Evolutionary conservation across 2,888 invertebrate genomes (phyloP), one percentile per base, ranked within the genome.

Genomic region (Empis stercorea): DNA sequence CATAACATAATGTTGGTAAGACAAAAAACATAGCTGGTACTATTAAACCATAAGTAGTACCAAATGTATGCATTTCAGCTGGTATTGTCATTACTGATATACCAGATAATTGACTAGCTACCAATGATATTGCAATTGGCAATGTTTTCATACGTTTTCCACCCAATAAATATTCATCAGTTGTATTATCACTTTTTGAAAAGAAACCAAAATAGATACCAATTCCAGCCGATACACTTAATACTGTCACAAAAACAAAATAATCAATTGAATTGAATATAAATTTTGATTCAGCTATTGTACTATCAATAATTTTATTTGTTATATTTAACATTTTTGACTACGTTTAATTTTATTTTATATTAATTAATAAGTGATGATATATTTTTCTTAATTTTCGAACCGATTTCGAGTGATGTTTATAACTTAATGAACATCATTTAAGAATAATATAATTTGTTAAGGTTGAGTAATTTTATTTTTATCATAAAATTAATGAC

Each of bases 91-190:
- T 61, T 11, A 74, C 61, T 1, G 72, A 68, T 34, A 73, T 69
- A 30, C 72, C 73, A 2, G 72, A 72, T 55, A 73, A 61, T 50
- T 71, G 71, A 53, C 71, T 71, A 14, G 77, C 76, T 51, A 77
- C 66, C 3, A 78, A 63, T 0, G 76, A 76, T 57, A 77, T 71
- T n/a, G 76, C 70, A 40, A 78, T 73, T 1, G 78, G 78, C 53
- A 76, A 69, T 11, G 71, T 65, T 42, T 68, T 65, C 65, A 76
- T 69, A 46, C 64, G 66, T 50, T 67, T 66, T 46, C 71, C 71
- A 5, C 73, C 76, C 56, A 76, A 65, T 30, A 76, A 63, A 57
- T 76, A 75, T 44, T 70, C 54, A 36, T 54, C 54, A 1, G 55
- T 48, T 5, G 55, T 53, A 16, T 66, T 60, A 23, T 51, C 48